These are phyloP conservation scores for Melinopterus prodromus DNA, from an alignment of 2,888 invertebrate species.

Conservation along the genomic window DNA sequence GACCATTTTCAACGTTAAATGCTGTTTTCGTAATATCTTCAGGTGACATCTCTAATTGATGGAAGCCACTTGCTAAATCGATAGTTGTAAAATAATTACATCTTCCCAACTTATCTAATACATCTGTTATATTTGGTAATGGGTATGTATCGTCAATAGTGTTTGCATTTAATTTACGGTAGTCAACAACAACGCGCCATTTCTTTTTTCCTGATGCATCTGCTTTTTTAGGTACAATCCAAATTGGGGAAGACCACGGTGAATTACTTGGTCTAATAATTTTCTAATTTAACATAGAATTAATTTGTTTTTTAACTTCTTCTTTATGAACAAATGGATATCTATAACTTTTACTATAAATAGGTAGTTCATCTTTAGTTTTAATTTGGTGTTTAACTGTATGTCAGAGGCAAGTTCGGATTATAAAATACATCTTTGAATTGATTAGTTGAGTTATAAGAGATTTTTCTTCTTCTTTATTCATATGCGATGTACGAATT, in stretches of 20 bases:
- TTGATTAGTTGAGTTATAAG: constrained; percentile 39
- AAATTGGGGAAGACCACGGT: constrained; percentile 46
- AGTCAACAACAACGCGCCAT: constrained; percentile 38
- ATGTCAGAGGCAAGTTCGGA: constrained; percentile 44
- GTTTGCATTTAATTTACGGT: constrained; percentile 36
- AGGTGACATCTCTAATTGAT: constrained; percentile 47
- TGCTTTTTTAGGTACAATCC: constrained; percentile 46
- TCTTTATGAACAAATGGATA: constrained; percentile 48
- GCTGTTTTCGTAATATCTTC: too few species aligned
- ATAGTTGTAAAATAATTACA: constrained; percentile 48
- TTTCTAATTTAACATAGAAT: constrained; percentile 40
- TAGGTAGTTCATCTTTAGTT: constrained; percentile 46
- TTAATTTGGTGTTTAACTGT: constrained; percentile 47
- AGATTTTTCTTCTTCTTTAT: neutral
- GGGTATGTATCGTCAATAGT: constrained; percentile 48
- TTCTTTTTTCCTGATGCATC: constrained; percentile 43
- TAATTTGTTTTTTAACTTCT: constrained; percentile 47
- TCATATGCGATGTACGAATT: neutral
- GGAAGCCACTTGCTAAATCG: constrained; percentile 51
- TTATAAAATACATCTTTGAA: constrained; percentile 44
- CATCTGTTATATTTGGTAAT: constrained; percentile 35
- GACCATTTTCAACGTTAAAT: too few species aligned
- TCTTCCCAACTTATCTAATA: constrained; percentile 37
- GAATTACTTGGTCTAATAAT: constrained; percentile 45
- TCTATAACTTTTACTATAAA: too few species aligned